Conservation (phyloP, 2,888 invertebrate species). For the Hypercompe scribonia region DNA sequence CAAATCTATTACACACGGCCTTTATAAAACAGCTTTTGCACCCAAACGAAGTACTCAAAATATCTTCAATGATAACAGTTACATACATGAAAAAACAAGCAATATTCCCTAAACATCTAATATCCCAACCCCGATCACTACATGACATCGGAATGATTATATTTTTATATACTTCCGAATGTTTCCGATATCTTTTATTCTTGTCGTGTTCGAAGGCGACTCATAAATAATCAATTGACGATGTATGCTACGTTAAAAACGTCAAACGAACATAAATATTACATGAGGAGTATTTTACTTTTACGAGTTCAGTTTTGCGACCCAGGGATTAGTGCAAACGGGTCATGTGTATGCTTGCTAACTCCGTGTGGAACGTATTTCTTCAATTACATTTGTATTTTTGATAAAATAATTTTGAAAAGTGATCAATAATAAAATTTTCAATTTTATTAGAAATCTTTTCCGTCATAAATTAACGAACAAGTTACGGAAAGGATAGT, state of each 20-base stretch:
- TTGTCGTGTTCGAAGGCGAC: conserved; percentile 35
- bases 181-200: conserved; percentile 36
- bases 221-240: conserved; percentile 62
- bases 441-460: no score
- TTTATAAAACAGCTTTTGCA: not conserved
- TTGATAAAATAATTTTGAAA: no score
- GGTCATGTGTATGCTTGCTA: not conserved
- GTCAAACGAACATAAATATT: conserved; percentile 50
- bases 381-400: not conserved
- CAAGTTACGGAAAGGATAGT: no score
- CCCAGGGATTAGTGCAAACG: conserved; percentile 19
- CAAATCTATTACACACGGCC: not conserved
- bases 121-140: conserved; percentile 16
- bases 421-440: no score
- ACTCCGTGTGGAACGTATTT: not conserved
- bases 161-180: conserved; percentile 36
- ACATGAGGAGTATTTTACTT: conserved; percentile 45
- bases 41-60: not conserved
- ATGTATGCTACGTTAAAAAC: conserved; percentile 52
- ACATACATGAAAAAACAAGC: not conserved
- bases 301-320: conserved; percentile 24
- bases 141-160: conserved; percentile 31
- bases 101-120: conserved; percentile 12
- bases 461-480: no score
- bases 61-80: not conserved